phyloP scores from a whole-genome alignment of 92 coral and sea anemone genomes.

The Parazoanthus swiftii region DNA sequence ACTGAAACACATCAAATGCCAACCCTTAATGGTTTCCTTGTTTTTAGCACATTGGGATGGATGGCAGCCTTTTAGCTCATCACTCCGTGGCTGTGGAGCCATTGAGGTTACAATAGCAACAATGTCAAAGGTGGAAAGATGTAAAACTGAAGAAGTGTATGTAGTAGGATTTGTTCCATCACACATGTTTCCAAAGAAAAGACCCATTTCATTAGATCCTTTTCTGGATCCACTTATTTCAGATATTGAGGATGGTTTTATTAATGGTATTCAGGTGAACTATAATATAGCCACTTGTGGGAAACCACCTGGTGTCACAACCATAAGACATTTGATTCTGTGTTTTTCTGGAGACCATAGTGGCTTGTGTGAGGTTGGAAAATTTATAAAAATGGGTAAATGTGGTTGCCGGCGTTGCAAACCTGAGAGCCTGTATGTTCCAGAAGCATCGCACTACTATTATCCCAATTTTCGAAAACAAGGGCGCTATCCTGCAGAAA shows the following conservation, averaged over 20 bases:
- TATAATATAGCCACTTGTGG: constrained; percentile 50
- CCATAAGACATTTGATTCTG: constrained; percentile 58
- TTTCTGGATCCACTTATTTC: constrained; percentile 64
- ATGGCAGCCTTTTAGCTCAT: constrained; percentile 53
- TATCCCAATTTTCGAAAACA: constrained; percentile 50
- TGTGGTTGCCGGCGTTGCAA: constrained; percentile 59
- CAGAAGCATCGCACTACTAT: constrained; percentile 57
- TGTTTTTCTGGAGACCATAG: constrained; percentile 73
- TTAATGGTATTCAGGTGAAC: constrained; percentile 65
- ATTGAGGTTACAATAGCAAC: constrained; percentile 52
- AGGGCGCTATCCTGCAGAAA: constrained; percentile 39
- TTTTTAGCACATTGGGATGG: constrained; percentile 59
- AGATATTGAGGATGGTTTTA: constrained; percentile 70
- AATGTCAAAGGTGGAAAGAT: constrained; percentile 54
- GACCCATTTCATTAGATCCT: constrained; percentile 61
- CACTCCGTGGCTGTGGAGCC: constrained; percentile 54
- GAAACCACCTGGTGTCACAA: constrained; percentile 52
- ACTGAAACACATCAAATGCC: not conserved
- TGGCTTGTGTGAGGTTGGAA: constrained; percentile 68
- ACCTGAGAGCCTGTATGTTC: constrained; percentile 48
- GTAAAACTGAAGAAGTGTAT: constrained; percentile 62
- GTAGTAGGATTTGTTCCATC: constrained; percentile 76
- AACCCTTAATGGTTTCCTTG: constrained; percentile 22
- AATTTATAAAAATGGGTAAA: constrained; percentile 58
- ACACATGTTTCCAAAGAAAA: constrained; percentile 54